Evolutionary conservation across 2,888 invertebrate species (phyloP).

Genomic region (Eupithecia exiguata): DNA sequence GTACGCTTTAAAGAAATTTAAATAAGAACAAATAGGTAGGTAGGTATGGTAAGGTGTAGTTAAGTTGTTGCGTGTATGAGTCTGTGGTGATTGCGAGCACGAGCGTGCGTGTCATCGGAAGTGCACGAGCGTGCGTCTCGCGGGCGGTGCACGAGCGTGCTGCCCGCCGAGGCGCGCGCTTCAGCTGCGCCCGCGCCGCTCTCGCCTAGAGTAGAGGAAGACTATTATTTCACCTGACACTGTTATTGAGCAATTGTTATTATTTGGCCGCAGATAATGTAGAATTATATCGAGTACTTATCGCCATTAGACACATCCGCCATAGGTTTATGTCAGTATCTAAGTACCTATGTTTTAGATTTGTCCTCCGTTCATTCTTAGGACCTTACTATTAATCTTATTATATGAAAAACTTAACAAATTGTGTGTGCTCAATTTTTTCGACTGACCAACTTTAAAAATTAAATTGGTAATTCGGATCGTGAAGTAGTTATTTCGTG

Average conservation of each 20-base stretch:
- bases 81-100: constrained; percentile 24
- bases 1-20: constrained; percentile 84
- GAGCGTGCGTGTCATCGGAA: constrained; percentile 17
- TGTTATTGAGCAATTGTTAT: constrained; percentile 50
- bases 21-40: constrained; percentile 80
- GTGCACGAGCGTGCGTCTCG: background rate
- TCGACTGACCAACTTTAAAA: constrained; percentile 82
- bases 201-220: background rate
- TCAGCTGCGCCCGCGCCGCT: background rate
- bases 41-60: constrained; percentile 78
- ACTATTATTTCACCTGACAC: constrained; percentile 7
- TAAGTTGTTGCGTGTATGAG: constrained; percentile 70
- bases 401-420: constrained; percentile 44
- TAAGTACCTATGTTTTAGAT: constrained; percentile 69
- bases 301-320: constrained; percentile 55
- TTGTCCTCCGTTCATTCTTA: constrained; percentile 63
- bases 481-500: constrained; percentile 38
- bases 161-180: background rate
- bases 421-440: constrained; percentile 79
- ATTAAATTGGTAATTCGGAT: constrained; percentile 59
- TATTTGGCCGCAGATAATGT: constrained; percentile 65
- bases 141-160: background rate
- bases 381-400: constrained; percentile 53
- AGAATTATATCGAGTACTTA: constrained; percentile 6
- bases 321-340: constrained; percentile 63